Base-by-base conservation (phyloP, 2,113 vertebrate species). In the Cinclus cinclus region DNA sequence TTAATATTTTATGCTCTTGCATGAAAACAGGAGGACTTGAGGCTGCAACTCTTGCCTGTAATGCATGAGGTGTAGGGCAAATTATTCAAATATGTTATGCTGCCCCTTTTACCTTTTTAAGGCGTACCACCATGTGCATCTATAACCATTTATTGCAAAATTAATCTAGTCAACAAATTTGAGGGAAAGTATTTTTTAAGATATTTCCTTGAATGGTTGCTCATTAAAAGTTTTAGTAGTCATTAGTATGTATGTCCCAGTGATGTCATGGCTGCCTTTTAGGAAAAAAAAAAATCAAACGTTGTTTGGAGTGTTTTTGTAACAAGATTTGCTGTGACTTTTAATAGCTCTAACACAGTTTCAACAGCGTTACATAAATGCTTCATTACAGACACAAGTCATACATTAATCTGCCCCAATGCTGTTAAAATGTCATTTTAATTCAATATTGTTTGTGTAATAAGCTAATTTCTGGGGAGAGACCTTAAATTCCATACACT, bases 1-100 rank as follows among this genome's bases (percentile, higher is more conserved):
- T 77, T 93, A 96, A 71, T 95, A 96, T 96, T 97, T 96, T 93
- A 49, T 95, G 83, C 62, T 69, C 92, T 92, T 96, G 59, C 88
- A 94, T 3, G 3, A 70, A 95, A 82, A 42, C 50, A 77, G 55
- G 47, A 87, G 35, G 62, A 70, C 58, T 87, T 50, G 20, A 91
- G 77, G 35, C 52, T 83, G 56, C 39, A 78, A 1, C 37, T 90
- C 64, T 47, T 33, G 28, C 27, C 35, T 87, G 35, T 73, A 25
- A 75, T 58, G 39, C 7, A 3, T 31, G 35, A 94, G 15, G 46
- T 74, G 52, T 64, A 44, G 53, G 53, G 11, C 18, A 55, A 49
- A 63, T 62, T 33, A 42, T 30, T 68, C 11, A 73, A 74, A 42
- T 22, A 3, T 35, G 30, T 79, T 85, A 37, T 84, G 52, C 23